A percentile compares a stretch with the other conserved stretches of the same genome.
These are phyloP conservation scores for Drosophila ezoana DNA, from an alignment of 2,888 invertebrate genomes.

Conservation along the genomic window DNA sequence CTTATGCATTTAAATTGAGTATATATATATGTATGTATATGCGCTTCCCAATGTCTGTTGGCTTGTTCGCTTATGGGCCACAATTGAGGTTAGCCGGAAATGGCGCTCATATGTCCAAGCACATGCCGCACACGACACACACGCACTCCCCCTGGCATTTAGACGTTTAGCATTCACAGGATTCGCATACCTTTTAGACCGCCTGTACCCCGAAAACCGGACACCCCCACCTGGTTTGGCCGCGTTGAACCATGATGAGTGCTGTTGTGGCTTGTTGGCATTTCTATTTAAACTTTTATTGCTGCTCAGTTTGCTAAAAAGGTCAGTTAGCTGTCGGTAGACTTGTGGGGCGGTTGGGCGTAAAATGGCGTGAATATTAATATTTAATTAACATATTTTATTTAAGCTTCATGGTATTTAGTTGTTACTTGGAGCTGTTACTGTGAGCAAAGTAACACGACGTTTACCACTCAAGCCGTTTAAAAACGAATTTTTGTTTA, in stretches of 20 bases:
- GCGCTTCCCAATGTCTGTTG: slow-evolving; percentile 55
- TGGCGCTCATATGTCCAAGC: slow-evolving; percentile 43
- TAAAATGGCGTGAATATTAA: slow-evolving; percentile 62
- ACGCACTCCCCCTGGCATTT: neutral
- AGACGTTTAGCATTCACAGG: slow-evolving; percentile 15
- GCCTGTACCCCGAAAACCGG: slow-evolving; percentile 1
- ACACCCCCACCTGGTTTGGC: slow-evolving; percentile 36
- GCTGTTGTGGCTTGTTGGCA: slow-evolving; percentile 80
- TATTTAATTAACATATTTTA: slow-evolving; percentile 49
- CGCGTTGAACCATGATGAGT: slow-evolving; percentile 76
- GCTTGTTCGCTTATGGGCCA: slow-evolving; percentile 58
- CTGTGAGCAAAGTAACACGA: neutral
- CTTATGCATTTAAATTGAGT: slow-evolving; percentile 20
- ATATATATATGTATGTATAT: slow-evolving; percentile 8
- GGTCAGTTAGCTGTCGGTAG: slow-evolving; percentile 39
- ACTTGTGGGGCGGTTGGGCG: neutral
- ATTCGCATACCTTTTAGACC: slow-evolving; percentile 3
- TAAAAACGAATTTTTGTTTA: neutral
- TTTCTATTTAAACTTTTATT: slow-evolving; percentile 81
- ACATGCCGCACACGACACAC: slow-evolving; percentile 19
- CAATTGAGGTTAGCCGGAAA: slow-evolving; percentile 69
- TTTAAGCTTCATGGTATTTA: slow-evolving; percentile 7
- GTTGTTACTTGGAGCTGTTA: neutral
- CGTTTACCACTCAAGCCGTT: neutral
- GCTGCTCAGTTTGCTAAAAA: slow-evolving; percentile 68